Evolutionary conservation across 2,797 vertebrate genomes (phyloP).

Genomic region (Hydrocynus forskahlii): DNA sequence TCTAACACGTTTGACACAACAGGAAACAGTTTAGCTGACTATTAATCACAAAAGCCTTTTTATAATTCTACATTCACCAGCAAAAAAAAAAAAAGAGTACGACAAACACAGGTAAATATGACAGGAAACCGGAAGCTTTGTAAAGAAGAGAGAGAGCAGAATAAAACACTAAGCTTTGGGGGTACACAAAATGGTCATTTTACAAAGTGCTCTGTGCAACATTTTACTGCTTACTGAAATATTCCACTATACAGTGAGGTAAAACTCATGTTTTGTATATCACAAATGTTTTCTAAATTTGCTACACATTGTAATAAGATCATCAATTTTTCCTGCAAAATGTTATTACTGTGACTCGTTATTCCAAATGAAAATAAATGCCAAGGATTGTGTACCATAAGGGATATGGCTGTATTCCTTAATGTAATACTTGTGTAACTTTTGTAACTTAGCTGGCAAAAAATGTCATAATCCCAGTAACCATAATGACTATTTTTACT

Average conservation of each 20-base stretch:
- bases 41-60: conserved; percentile 63
- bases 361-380: background rate
- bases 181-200: no score
- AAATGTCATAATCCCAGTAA: background rate
- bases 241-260: background rate
- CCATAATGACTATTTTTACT: background rate
- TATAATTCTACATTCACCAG: conserved; percentile 45
- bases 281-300: background rate
- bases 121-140: background rate
- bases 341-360: background rate
- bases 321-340: background rate
- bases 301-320: background rate
- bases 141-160: background rate
- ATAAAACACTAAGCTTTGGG: background rate
- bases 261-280: background rate
- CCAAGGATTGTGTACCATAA: background rate
- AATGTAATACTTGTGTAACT: background rate
- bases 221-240: background rate
- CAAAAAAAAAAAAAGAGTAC: conserved; percentile 21
- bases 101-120: conserved; percentile 11
- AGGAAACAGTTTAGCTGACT: conserved; percentile 67
- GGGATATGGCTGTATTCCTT: background rate
- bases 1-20: conserved; percentile 59
- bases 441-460: background rate
- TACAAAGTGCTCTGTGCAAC: background rate